Conservation (phyloP, 2,113 vertebrate genomes). For the Colaptes auratus region DNA sequence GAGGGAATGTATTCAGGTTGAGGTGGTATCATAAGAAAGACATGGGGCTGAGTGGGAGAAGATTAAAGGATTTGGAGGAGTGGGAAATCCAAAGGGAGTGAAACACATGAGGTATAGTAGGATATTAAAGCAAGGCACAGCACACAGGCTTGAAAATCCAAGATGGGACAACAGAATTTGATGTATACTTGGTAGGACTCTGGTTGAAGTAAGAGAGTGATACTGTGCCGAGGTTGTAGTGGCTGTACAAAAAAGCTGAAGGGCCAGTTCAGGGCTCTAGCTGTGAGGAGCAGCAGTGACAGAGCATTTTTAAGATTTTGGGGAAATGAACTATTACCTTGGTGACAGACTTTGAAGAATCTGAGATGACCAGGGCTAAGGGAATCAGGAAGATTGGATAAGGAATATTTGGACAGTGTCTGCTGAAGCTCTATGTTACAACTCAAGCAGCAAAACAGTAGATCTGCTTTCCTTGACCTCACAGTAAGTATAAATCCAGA, state of each 20-base stretch:
- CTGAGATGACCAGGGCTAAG: background rate
- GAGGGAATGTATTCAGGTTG: background rate
- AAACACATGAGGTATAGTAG: background rate
- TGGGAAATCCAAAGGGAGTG: background rate
- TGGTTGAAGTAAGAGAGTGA: background rate
- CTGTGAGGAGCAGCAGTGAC: background rate
- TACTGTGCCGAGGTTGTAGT: background rate
- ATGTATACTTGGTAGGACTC: background rate
- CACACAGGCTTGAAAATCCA: background rate
- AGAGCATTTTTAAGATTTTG: background rate
- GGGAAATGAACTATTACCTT: background rate
- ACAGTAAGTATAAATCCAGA: conserved; percentile 54
- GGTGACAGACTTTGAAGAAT: conserved; percentile 26
- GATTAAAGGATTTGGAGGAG: background rate
- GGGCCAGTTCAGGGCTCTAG: background rate
- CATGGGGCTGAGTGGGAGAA: background rate
- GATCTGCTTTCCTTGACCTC: conserved; percentile 54
- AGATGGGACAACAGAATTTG: background rate
- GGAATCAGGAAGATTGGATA: background rate
- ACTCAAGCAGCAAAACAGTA: background rate
- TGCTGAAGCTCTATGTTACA: background rate
- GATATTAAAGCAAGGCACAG: background rate
- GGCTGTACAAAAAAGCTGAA: background rate
- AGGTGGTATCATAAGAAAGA: background rate
- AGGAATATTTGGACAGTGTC: conserved; percentile 7